Evolutionary conservation across 2,888 invertebrate genomes (phyloP).

Genomic region (Ophion ventricosus): DNA sequence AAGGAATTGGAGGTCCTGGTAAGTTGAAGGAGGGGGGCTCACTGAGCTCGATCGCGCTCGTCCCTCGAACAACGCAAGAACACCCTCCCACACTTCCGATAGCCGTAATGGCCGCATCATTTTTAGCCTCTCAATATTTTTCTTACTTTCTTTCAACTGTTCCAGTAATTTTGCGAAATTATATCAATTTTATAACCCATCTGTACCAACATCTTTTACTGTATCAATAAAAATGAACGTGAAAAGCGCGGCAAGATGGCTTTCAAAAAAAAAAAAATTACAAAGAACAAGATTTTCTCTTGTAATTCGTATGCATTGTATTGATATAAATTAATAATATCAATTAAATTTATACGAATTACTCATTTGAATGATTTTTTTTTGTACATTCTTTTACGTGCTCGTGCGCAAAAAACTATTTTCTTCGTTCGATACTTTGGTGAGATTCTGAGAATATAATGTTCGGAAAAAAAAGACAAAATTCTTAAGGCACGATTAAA

Average conservation of each 20-base stretch:
- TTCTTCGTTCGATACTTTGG: not conserved
- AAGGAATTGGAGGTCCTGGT: conserved; percentile 48
- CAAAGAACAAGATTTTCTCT: not conserved
- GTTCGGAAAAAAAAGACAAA: not conserved
- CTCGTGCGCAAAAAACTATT: not conserved
- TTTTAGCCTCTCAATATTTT: not conserved
- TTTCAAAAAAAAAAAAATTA: no score
- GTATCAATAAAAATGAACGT: not conserved
- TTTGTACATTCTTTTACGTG: not conserved
- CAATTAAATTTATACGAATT: not conserved
- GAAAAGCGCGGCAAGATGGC: no score
- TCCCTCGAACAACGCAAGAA: no score
- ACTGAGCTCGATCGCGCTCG: no score
- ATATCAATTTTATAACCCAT: not conserved
- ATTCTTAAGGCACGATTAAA: not conserved
- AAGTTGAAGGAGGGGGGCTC: not conserved
- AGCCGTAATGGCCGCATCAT: no score
- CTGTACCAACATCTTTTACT: no score
- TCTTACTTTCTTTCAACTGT: not conserved
- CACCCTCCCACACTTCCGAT: not conserved
- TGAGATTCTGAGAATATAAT: not conserved
- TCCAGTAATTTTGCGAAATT: not conserved
- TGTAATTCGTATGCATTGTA: not conserved
- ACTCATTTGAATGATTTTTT: not conserved
- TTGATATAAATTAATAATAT: not conserved